Evolutionary conservation across 2,797 vertebrate species (phyloP).

Genomic region (Tachyglossus aculeatus): DNA sequence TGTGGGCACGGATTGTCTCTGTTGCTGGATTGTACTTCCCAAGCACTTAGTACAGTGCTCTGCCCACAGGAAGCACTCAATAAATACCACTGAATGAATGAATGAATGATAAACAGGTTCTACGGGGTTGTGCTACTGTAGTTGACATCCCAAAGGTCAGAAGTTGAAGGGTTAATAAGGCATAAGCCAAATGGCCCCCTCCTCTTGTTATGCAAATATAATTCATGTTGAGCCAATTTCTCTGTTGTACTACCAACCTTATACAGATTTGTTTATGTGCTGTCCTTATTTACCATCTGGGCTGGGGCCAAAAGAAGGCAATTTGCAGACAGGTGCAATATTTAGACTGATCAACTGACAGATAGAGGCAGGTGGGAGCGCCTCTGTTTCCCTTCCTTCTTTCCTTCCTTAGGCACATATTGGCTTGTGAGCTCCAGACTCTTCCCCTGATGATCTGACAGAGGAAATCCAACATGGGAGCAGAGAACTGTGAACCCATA

Average conservation of each 20-base stretch:
- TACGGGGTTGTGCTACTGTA: neutral
- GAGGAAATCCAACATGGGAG: neutral
- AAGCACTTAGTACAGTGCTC: no score
- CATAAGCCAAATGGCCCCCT: neutral
- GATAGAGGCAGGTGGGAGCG: conserved; percentile 26
- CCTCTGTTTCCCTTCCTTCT: conserved; percentile 30
- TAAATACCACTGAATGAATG: no score
- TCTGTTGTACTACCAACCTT: conserved; percentile 32
- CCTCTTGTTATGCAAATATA: accelerated
- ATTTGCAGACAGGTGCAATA: conserved; percentile 17
- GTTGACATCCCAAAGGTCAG: neutral
- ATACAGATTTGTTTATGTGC: conserved; percentile 23
- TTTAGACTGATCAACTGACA: conserved; percentile 22
- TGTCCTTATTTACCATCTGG: conserved; percentile 22
- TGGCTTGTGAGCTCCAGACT: conserved; percentile 36
- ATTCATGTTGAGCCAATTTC: neutral
- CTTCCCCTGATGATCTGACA: conserved; percentile 26
- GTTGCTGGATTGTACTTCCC: no score
- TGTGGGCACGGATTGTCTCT: no score
- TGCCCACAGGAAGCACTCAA: no score
- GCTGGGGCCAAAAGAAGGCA: conserved; percentile 27
- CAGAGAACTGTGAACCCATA: neutral
- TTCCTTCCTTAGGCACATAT: conserved; percentile 52
- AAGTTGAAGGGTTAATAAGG: neutral
- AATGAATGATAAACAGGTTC: no score